Base-by-base conservation (phyloP, 2,113 vertebrate genomes). In the Probosciger aterrimus region DNA sequence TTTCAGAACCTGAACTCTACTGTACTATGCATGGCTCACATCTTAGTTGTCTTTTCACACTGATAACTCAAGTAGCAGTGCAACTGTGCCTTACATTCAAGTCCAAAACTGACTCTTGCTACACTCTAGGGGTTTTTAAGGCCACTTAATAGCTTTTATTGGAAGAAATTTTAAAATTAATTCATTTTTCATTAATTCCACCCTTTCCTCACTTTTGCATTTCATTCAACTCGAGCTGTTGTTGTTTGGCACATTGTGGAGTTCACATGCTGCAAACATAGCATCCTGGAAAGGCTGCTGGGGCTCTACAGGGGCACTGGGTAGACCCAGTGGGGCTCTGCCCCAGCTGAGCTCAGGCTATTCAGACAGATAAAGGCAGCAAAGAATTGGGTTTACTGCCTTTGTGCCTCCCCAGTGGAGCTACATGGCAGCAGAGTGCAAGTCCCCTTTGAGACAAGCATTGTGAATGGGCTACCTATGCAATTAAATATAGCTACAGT, bases 241-340 rank as follows among this genome's bases (percentile, higher is more conserved):
- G 55, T n/a, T 59, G 33, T 24, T 47, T 17, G 52, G 13, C 9
- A 31, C 13, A 6, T 4, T 11, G 28, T 18, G 11, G 53, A 4
- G 44, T 50, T 79, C 30, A 75, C 11, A 19, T 11, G 13, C 20
- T 70, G 17, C 30, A 65, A 28, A n/a, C 27, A 20, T 1, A 49
- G 8, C 6, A 22, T 2, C 9, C 5, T 5, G 2, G 25, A 24
- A 52, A 75, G 44, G 24, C 37, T 52, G 12, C 3, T 30, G 31
- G 7, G n/a, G 5, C 8, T 82, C 55, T 43, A 4, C 2, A 2
- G 31, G 11, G 79, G 14, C 16, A 44, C 20, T 2, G 1, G 37
- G 27, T 28, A 64, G 33, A 7, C 22, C 33, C 28, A 68, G 31
- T 0, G 0, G 10, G 53, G 19, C 44, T 2, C 39, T 3, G 8